phyloP scores from a whole-genome alignment of 2,797 vertebrate species.

The Moxostoma hubbsi region DNA sequence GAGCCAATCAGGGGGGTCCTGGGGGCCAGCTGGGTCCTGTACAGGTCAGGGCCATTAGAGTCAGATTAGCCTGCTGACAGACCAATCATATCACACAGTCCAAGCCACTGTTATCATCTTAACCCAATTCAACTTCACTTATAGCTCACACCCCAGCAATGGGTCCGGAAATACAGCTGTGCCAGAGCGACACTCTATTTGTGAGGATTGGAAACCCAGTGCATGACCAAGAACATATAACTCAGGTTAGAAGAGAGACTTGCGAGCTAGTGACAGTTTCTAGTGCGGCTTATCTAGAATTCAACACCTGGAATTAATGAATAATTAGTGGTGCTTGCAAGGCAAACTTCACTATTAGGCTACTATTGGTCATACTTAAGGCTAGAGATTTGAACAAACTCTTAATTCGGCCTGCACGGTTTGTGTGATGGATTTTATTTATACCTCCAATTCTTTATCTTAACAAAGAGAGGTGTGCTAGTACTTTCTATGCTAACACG shows the following conservation, averaged over 20 bases:
- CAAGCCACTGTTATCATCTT: slow-evolving; percentile 78
- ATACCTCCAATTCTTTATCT: too few relatives aligned
- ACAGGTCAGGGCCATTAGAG: slow-evolving; percentile 84
- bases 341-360: not conserved
- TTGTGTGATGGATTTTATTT: too few relatives aligned
- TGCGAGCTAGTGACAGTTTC: slow-evolving; percentile 1
- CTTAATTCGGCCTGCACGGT: too few relatives aligned
- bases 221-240: slow-evolving; percentile 17
- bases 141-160: slow-evolving; percentile 22
- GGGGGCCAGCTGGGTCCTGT: slow-evolving; percentile 80
- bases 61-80: slow-evolving; percentile 80
- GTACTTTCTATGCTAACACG: too few relatives aligned
- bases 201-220: not conserved
- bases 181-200: not conserved
- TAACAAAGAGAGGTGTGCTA: too few relatives aligned
- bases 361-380: not conserved
- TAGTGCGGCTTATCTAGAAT: slow-evolving; percentile 10
- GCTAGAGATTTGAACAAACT: not conserved
- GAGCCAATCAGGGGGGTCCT: slow-evolving; percentile 79
- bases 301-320: not conserved
- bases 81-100: slow-evolving; percentile 72
- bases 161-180: not conserved
- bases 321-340: not conserved
- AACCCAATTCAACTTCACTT: slow-evolving; percentile 67
- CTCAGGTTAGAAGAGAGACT: slow-evolving; percentile 11